Conservation (phyloP, 1,140 invertebrate genomes). For the Zeugodacus cucurbitae region DNA sequence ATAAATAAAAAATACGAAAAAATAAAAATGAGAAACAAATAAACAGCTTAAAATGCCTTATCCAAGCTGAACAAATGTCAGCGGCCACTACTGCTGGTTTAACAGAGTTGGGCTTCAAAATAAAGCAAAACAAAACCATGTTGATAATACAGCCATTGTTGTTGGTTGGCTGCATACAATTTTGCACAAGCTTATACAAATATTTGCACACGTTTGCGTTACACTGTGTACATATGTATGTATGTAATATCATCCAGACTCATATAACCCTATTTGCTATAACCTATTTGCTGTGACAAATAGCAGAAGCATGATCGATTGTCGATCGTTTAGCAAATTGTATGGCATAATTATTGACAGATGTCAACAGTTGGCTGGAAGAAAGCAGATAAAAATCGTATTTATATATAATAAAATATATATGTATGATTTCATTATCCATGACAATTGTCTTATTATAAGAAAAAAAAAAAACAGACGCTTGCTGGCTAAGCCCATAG, state of each 20-base stretch:
- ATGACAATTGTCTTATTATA: neutral
- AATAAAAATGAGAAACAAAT: neutral
- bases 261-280: neutral
- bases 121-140: neutral
- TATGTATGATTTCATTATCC: neutral
- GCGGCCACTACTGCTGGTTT: neutral
- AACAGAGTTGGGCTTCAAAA: neutral
- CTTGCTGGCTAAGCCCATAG: neutral
- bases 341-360: neutral
- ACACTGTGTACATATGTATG: neutral
- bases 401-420: neutral
- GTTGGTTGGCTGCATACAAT: neutral
- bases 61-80: neutral
- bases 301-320: neutral
- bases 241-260: neutral
- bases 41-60: neutral
- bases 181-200: neutral
- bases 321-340: neutral
- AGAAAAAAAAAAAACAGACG: neutral
- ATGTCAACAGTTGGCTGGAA: neutral
- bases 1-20: neutral
- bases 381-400: neutral
- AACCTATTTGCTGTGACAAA: neutral
- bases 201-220: neutral
- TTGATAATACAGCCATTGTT: neutral